These are phyloP conservation scores for Andrena hattorfiana DNA, from an alignment of 2,888 invertebrate genomes.

Conservation along the genomic window DNA sequence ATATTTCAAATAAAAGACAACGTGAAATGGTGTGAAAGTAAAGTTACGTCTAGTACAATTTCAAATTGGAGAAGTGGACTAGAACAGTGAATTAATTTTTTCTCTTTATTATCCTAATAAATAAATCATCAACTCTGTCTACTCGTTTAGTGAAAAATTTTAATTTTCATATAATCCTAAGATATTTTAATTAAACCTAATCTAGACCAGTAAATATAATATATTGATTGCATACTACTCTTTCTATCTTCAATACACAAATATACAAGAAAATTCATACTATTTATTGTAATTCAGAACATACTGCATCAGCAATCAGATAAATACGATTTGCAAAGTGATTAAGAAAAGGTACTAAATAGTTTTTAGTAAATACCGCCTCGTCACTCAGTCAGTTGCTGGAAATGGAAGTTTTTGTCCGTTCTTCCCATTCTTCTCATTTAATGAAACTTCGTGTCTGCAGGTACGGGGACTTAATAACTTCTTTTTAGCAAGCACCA, in stretches of 20 bases:
- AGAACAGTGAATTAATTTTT: too few species aligned
- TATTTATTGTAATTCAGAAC: not conserved
- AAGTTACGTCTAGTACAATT: too few species aligned
- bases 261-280: not conserved
- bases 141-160: too few species aligned
- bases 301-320: not conserved
- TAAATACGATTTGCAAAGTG: not conserved
- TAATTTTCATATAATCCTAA: too few species aligned
- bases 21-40: too few species aligned
- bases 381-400: not conserved
- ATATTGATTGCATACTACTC: too few species aligned
- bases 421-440: not conserved
- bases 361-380: not conserved
- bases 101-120: too few species aligned
- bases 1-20: too few species aligned
- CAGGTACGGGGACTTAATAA: constrained; percentile 25
- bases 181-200: too few species aligned
- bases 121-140: too few species aligned
- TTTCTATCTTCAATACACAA: not conserved
- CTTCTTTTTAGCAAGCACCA: constrained; percentile 11
- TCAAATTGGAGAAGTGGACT: too few species aligned
- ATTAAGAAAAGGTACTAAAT: not conserved
- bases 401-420: constrained; percentile 27
- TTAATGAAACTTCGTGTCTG: constrained; percentile 31
- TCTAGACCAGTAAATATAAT: too few species aligned